These are phyloP conservation scores for Tipula vernalis DNA, from an alignment of 2,888 invertebrate species.

Conservation along the genomic window DNA sequence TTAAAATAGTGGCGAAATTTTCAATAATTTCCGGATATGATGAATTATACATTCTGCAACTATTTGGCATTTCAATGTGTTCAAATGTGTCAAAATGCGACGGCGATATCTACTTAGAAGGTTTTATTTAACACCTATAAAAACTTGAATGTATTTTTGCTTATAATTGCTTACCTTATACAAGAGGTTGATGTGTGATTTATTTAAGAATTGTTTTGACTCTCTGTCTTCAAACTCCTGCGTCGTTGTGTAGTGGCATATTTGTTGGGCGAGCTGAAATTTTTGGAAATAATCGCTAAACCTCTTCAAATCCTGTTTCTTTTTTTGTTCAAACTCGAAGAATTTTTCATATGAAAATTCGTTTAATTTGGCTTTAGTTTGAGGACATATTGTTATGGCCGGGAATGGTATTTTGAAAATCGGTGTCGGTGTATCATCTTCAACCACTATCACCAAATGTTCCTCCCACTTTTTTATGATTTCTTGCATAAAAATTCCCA, in stretches of 20 bases:
- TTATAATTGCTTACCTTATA: not conserved
- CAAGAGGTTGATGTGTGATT: not conserved
- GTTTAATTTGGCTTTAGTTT: not conserved
- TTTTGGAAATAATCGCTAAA: not conserved
- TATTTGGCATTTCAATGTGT: too few species aligned
- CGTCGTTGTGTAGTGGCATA: not conserved
- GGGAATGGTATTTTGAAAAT: not conserved
- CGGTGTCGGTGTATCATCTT: not conserved
- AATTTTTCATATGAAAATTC: not conserved
- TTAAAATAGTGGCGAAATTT: not conserved
- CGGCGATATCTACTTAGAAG: too few species aligned
- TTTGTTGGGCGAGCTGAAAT: not conserved
- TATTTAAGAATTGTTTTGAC: not conserved
- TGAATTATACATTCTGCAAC: too few species aligned
- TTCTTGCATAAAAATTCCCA: constrained; percentile 45
- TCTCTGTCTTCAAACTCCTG: not conserved
- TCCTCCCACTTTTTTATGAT: constrained; percentile 58
- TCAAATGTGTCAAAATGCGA: too few species aligned
- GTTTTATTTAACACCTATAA: too few species aligned
- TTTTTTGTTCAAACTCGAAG: too few species aligned
- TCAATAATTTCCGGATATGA: too few species aligned
- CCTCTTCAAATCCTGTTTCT: not conserved
- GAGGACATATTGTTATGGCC: not conserved
- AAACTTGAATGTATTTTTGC: too few species aligned
- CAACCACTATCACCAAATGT: constrained; percentile 56